Evolutionary conservation across 1,140 invertebrate genomes (phyloP), one percentile per base, ranked within the genome.

Genomic region (Microvelia longipes): DNA sequence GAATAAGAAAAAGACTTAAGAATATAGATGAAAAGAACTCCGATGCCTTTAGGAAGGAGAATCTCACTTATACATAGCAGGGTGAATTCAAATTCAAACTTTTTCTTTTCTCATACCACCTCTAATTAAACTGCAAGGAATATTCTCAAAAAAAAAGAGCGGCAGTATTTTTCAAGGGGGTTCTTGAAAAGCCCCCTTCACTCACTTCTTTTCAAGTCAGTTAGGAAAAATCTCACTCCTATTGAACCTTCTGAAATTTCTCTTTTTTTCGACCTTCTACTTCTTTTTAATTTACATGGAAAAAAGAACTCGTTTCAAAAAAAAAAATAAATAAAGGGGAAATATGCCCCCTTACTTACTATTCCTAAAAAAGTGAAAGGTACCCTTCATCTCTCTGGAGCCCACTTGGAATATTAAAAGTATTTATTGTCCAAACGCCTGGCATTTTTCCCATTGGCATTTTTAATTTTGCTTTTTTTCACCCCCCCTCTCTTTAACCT

Each of bases 391-490:
- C 35, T 26, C 62, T 25, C 5, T 26, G 24, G 25, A 64, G 62
- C 62, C 62, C 25, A 64, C 25, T 24, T 26, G 25, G 62, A 64
- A 64, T 64, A 64, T 64, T 64, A 64, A 64, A 64, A 64, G 62
- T 64, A 64, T 64, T 64, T 64, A 64, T 64, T 64, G 62, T 15
- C 35, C 15, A 64, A 64, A 64, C 62, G 62, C 15, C 62, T 64
- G 62, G 15, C 62, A 64, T 64, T 64, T 64, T 64, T 64, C 62
- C 62, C 62, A 64, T 15, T 64, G 62, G 62, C 25, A 64, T 64
- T 64, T 64, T 64, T 64, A 64, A 64, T 64, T 64, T 64, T 64
- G 62, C 62, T 64, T 15, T 64, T 24, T 64, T 24, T 64, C 5
- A 11, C 19, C 35, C 35, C 35, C 35, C 35, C 35, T 50, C 19